These are phyloP conservation scores for Latrodectus elegans DNA, from an alignment of 2,888 invertebrate species.

Conservation along the genomic window DNA sequence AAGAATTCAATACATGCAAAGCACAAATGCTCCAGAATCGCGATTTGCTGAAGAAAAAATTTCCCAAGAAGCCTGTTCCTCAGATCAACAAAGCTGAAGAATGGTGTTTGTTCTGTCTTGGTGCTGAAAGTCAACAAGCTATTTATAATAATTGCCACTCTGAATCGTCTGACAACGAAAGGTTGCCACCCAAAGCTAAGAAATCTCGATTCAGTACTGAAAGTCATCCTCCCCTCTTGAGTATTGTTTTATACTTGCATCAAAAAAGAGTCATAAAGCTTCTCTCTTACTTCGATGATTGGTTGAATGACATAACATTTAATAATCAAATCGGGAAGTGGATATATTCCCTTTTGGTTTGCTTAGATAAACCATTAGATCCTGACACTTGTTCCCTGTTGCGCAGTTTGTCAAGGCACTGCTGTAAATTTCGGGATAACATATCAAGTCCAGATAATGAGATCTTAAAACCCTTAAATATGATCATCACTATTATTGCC, in stretches of 20 bases:
- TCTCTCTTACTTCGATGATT: constrained; percentile 26
- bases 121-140: not conserved
- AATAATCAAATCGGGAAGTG: constrained; percentile 79
- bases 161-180: not conserved
- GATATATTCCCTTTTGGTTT: constrained; percentile 82
- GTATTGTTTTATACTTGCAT: constrained; percentile 26
- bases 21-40: constrained; percentile 72
- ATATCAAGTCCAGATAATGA: constrained; percentile 72
- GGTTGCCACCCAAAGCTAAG: not conserved
- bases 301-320: constrained; percentile 31
- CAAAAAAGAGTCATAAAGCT: constrained; percentile 14
- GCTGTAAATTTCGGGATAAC: constrained; percentile 75
- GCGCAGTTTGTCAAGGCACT: constrained; percentile 81
- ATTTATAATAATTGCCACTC: not conserved
- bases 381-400: constrained; percentile 82
- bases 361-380: constrained; percentile 81
- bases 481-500: constrained; percentile 84
- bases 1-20: constrained; percentile 81
- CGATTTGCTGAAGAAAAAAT: constrained; percentile 16
- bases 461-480: constrained; percentile 79
- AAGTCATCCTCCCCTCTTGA: constrained; percentile 24
- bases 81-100: not conserved
- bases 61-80: constrained; percentile 17
- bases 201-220: not conserved
- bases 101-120: constrained; percentile 49